Base-by-base conservation (phyloP, 2,797 vertebrate genomes). In the Oreortyx pictus region DNA sequence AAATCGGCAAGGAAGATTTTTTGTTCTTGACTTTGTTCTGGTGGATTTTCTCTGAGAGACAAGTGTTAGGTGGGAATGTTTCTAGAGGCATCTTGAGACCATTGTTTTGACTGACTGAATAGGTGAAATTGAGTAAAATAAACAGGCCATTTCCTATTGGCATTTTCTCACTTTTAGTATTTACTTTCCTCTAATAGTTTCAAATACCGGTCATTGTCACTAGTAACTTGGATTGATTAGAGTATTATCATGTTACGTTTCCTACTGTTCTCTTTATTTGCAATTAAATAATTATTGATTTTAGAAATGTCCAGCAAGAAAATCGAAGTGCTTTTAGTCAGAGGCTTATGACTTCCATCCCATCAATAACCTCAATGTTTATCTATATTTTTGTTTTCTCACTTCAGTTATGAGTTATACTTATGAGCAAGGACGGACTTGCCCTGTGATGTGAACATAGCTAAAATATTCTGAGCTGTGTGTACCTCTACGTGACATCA, bases 131-230 rank as follows among this genome's bases (percentile, higher is more conserved):
- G 68, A 71, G 20, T 35, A 41, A 70, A 86, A 86, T 31, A 59
- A 56, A 33, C 19, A 7, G 4, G 29, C 4, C 2, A 3, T 76
- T 37, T 43, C 7, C 4, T 2, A 11, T n/a, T 54, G 18, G 31
- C 14, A 35, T 76, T 59, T 84, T 46, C 43, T 74, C 14, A 23
- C 8, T 50, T 75, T 62, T 72, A 86, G 5, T 54, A 35, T 71
- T 44, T 50, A 39, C 50, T 83, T 39, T n/a, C n/a, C 56, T 41
- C 39, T 19, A 61, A 62, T 7, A 50, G 9, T 41, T 86, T 49
- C 19, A 47, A 22, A 3, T 16, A 24, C 57, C 46, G 70, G 64
- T 16, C 17, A 9, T 7, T 57, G n/a, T 43, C 6, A 31, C 11
- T 47, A 62, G 31, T 31, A 33, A 60, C 70, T 8, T 6, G 29